Evolutionary conservation across 1,140 invertebrate genomes (phyloP), one percentile per base, ranked within the genome.

Genomic region (Brachionus asplanchnoidis): DNA sequence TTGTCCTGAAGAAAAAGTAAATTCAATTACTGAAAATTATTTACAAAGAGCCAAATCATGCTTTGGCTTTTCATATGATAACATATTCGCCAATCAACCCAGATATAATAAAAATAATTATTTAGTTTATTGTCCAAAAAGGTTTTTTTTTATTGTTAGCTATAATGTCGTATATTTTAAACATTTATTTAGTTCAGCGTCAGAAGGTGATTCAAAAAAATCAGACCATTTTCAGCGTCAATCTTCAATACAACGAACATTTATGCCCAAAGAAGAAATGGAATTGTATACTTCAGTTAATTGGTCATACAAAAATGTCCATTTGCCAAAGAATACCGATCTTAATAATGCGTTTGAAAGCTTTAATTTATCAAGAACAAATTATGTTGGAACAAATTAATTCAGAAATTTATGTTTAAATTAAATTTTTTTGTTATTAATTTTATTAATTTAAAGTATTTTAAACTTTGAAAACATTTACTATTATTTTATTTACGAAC

Each of bases 261-360:
- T 42, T 26, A 82, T 82, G 79, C 79, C 79, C 11, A 46, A 82
- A 68, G 56, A 82, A 11, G 79, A 82, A 44, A 60, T 82, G 53
- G 40, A 82, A 36, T 82, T 82, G 28, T 82, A 82, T 20, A 65
- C 79, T 23, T 42, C 32, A 46, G 11, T 82, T 6, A 65, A 68
- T 68, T 82, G 79, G 79, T 60, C 53, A 0, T 68, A 66, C n/a
- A 60, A 44, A 60, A 65, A 23, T 65, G 32, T 60, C 9, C 17
- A 23, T 20, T 36, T 82, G 32, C 79, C 79, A 14, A 60, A 44
- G 44, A 82, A 82, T 46, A 65, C 50, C 17, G 53, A 60, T 65
- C 26, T 82, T 26, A 82, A 20, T 56, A 82, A 82, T 46, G 8
- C 79, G 23, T 82, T 82, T 46, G 79, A 82, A 12, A 46, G 79